These are phyloP conservation scores for Dynastes hyllus DNA, from an alignment of 2,888 invertebrate species.

Conservation along the genomic window DNA sequence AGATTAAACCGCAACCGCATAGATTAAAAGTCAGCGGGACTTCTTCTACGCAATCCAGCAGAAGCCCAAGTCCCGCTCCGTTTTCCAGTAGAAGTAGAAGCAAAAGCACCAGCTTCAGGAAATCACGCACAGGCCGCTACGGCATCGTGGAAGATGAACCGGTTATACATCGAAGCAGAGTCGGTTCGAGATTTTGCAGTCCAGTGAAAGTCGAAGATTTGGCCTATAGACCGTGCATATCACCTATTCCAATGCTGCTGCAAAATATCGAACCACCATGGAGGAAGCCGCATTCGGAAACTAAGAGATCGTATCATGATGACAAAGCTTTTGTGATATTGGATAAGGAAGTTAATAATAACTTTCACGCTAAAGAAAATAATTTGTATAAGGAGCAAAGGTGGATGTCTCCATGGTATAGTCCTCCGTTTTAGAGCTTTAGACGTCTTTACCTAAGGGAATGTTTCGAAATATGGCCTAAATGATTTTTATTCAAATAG, in stretches of 20 bases:
- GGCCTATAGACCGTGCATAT: conserved; percentile 56
- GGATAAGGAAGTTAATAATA: conserved; percentile 59
- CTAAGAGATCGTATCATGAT: conserved; percentile 53
- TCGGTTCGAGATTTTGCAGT: conserved; percentile 64
- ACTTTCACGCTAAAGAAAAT: conserved; percentile 54
- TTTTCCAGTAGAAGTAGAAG: conserved; percentile 50
- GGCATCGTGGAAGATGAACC: conserved; percentile 38
- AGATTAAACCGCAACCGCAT: conserved; percentile 21
- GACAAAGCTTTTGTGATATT: conserved; percentile 62
- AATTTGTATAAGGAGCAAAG: conserved; percentile 65
- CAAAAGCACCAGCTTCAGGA: conserved; percentile 53
- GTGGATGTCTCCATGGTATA: conserved; percentile 73
- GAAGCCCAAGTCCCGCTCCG: conserved; percentile 49
- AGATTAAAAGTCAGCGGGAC: conserved; percentile 34
- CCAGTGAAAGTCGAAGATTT: conserved; percentile 63
- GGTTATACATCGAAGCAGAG: conserved; percentile 46
- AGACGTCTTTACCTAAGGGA: conserved; percentile 34
- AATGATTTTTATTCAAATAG: conserved; percentile 17
- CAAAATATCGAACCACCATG: conserved; percentile 47
- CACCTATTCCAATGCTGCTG: conserved; percentile 53
- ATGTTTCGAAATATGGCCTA: conserved; percentile 19
- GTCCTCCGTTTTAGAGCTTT: conserved; percentile 55
- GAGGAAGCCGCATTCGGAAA: conserved; percentile 52
- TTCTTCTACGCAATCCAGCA: conserved; percentile 50
- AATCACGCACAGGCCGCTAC: conserved; percentile 19